These are phyloP conservation scores for Stenolophus ochropezus DNA, from an alignment of 2,888 invertebrate species.

Conservation along the genomic window DNA sequence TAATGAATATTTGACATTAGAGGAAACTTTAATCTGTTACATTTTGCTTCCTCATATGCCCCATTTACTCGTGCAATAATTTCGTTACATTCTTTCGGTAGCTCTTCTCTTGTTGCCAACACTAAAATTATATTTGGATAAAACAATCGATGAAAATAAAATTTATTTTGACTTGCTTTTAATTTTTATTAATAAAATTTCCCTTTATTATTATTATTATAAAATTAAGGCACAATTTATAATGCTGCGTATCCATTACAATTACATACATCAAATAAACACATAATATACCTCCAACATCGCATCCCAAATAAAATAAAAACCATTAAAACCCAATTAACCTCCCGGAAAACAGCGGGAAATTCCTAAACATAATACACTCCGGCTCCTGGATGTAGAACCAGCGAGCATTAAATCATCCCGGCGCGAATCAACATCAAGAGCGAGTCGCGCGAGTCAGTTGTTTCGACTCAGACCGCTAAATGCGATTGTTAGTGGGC, in stretches of 20 bases:
- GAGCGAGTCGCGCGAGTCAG: not conserved
- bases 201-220: not conserved
- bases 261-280: not conserved
- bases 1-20: no score
- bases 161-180: not conserved
- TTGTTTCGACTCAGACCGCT: not conserved
- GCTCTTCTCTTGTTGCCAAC: no score
- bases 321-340: slow-evolving; percentile 16
- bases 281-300: not conserved
- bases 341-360: slow-evolving; percentile 1
- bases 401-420: slow-evolving; percentile 18
- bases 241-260: not conserved
- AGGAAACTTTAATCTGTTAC: no score
- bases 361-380: slow-evolving; percentile 18
- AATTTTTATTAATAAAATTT: not conserved
- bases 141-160: no score
- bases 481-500: slow-evolving; percentile 35
- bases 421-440: slow-evolving; percentile 13
- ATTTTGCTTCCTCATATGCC: no score
- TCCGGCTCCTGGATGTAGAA: not conserved
- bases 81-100: no score
- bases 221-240: not conserved
- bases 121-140: no score
- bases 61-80: no score
- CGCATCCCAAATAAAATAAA: not conserved